Percentiles rank a stretch among this genome's conserved stretches.
Conservation (phyloP, 1,140 invertebrate genomes). For the Ceratosolen fusciceps region DNA sequence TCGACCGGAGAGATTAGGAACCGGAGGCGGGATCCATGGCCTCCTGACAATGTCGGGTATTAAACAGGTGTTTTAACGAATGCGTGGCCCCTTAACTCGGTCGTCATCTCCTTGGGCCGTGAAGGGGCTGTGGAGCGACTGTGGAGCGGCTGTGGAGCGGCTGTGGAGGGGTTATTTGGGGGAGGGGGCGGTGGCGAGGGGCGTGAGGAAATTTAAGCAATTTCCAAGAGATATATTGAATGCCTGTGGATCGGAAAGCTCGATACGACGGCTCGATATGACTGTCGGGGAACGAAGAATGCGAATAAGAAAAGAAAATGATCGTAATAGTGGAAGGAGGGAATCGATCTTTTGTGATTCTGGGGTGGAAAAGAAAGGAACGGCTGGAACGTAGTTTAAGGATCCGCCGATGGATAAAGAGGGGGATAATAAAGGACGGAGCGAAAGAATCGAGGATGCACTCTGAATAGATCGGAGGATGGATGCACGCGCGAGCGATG, state of each 20-base stretch:
- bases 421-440: conserved; percentile 1
- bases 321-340: neutral
- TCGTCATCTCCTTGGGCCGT: too few species aligned
- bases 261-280: neutral
- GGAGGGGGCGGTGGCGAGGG: too few species aligned
- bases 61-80: too few species aligned
- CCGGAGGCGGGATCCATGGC: too few species aligned
- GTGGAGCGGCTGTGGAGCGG: too few species aligned
- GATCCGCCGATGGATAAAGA: neutral
- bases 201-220: too few species aligned
- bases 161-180: too few species aligned
- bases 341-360: conserved; percentile 2
- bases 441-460: neutral
- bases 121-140: too few species aligned
- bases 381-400: neutral
- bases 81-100: too few species aligned
- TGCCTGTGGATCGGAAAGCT: neutral
- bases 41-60: too few species aligned
- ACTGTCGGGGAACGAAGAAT: neutral
- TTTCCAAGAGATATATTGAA: too few species aligned
- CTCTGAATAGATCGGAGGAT: conserved; percentile 44
- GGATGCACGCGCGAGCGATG: conserved; percentile 48
- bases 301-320: neutral
- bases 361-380: neutral
- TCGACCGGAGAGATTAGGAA: too few species aligned